Evolutionary conservation across 2,888 invertebrate species (phyloP).

Genomic region (Tipula helvola): DNA sequence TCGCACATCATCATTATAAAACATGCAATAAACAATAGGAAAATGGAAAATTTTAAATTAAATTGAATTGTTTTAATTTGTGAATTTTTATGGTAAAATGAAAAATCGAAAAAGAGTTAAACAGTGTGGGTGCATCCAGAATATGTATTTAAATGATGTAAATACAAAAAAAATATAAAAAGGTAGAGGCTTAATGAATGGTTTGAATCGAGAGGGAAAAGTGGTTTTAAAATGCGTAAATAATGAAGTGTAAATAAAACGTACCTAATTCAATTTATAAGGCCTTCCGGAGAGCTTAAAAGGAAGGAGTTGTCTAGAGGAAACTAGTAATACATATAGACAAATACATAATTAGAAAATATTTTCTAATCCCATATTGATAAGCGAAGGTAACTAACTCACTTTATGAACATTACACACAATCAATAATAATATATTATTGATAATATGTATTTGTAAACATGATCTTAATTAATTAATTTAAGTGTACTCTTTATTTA

Average conservation of each 20-base stretch:
- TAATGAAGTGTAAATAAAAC: background rate
- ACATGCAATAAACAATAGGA: background rate
- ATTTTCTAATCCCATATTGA: background rate
- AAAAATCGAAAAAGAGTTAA: background rate
- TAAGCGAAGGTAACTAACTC: background rate
- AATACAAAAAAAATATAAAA: background rate
- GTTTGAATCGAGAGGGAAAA: background rate
- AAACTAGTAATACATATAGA: no score
- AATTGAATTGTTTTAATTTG: slow-evolving; percentile 4
- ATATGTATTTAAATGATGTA: background rate
- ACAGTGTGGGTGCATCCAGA: background rate
- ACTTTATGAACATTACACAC: background rate
- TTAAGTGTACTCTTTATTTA: background rate
- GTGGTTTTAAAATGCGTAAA: background rate
- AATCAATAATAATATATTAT: background rate
- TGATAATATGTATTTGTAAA: background rate
- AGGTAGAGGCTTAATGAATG: background rate
- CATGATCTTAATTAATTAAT: background rate
- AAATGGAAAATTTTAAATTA: background rate
- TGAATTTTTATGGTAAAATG: background rate
- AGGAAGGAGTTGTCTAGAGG: background rate
- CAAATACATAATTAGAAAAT: background rate
- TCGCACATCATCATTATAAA: slow-evolving; percentile 4
- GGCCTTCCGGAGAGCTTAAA: background rate
- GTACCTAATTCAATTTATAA: background rate